These are phyloP conservation scores for Zaprionus lachaisei DNA, from an alignment of 1,140 invertebrate genomes.

Conservation along the genomic window DNA sequence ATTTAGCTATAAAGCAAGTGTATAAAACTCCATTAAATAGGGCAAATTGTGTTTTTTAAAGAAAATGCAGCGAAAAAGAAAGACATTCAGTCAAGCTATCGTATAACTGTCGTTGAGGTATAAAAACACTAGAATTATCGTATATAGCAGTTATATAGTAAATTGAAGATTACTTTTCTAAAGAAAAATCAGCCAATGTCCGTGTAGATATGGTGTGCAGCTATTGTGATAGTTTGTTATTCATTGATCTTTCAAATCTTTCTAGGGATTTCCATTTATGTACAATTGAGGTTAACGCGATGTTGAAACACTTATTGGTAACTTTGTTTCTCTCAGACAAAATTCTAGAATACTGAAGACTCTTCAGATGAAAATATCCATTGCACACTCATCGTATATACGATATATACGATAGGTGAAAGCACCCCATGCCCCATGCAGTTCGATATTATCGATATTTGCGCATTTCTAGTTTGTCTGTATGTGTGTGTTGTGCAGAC, in stretches of 20 bases:
- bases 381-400: background rate
- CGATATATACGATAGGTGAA: background rate
- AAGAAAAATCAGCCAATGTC: background rate
- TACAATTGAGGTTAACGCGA: too few relatives aligned
- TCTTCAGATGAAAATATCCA: background rate
- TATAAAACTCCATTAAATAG: too few relatives aligned
- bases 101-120: background rate
- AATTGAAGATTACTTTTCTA: background rate
- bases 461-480: background rate
- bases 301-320: too few relatives aligned
- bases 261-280: too few relatives aligned
- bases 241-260: too few relatives aligned
- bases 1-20: too few relatives aligned
- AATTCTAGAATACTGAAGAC: background rate
- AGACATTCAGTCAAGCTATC: background rate
- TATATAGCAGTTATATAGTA: too few relatives aligned
- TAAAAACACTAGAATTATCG: background rate
- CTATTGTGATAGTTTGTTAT: background rate
- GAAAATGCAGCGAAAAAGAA: too few relatives aligned
- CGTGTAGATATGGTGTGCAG: background rate
- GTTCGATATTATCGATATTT: conserved; percentile 6
- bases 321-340: background rate
- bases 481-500: conserved; percentile 29
- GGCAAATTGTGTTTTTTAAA: too few relatives aligned
- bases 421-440: background rate